These are phyloP conservation scores for Daboia siamensis DNA, from an alignment of 2,113 vertebrate species.

Conservation along the genomic window DNA sequence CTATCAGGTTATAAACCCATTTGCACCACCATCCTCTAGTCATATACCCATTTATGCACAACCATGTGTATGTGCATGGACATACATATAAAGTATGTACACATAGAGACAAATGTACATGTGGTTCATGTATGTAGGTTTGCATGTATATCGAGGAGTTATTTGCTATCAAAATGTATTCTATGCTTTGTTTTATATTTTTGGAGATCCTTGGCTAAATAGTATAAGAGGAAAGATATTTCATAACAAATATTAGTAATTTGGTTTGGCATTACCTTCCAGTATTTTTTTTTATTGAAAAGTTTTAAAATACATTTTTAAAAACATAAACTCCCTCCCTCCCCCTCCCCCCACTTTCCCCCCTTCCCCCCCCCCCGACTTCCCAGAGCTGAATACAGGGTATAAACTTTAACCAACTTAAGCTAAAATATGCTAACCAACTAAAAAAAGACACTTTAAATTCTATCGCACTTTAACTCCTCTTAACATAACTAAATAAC, in stretches of 20 bases:
- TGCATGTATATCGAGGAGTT: background rate
- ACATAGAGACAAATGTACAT: background rate
- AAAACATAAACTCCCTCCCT: no score
- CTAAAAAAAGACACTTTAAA: no score
- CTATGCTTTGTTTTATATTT: background rate
- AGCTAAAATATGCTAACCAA: no score
- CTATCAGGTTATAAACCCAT: background rate
- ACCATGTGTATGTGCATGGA: background rate
- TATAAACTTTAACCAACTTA: no score
- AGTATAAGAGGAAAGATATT: background rate
- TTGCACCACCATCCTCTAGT: background rate
- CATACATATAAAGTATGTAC: background rate
- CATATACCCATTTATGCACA: background rate
- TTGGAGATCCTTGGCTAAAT: background rate
- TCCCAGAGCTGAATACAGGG: no score
- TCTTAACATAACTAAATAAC: no score
- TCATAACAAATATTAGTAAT: background rate
- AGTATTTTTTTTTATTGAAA: no score
- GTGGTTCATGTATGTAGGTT: no score
- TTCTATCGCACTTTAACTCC: no score
- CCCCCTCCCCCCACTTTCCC: no score
- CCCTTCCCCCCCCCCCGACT: no score
- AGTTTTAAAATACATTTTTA: no score
- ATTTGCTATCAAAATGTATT: background rate
- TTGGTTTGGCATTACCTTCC: background rate